These are phyloP conservation scores for Formica aserva DNA, from an alignment of 2,888 invertebrate species.

Conservation along the genomic window DNA sequence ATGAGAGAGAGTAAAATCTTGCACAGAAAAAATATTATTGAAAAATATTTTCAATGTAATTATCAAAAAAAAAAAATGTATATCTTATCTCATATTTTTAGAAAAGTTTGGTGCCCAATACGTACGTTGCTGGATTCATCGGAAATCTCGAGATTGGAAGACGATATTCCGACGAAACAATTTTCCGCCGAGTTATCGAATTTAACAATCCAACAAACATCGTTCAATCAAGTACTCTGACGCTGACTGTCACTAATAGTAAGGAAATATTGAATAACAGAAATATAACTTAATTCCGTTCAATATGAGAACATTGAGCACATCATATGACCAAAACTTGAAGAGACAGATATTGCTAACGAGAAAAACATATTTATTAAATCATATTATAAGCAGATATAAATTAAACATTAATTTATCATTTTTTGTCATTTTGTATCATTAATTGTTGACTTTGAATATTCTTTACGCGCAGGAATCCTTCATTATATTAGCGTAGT, in stretches of 20 bases:
- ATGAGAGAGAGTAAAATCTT: background rate
- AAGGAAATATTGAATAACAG: slow-evolving; percentile 42
- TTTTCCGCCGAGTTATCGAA: slow-evolving; percentile 80
- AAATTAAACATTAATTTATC: background rate
- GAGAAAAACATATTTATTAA: background rate
- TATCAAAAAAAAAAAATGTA: background rate
- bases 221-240: slow-evolving; percentile 78
- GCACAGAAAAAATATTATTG: background rate
- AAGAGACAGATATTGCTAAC: background rate
- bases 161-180: slow-evolving; percentile 79
- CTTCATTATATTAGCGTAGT: slow-evolving; percentile 80
- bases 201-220: slow-evolving; percentile 80
- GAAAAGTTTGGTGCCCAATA: slow-evolving; percentile 51
- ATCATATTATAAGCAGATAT: background rate
- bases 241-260: slow-evolving; percentile 79
- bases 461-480: slow-evolving; percentile 72
- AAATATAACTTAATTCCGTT: background rate
- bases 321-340: background rate
- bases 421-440: background rate
- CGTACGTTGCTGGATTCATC: slow-evolving; percentile 76
- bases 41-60: background rate
- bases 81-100: background rate
- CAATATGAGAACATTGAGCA: background rate
- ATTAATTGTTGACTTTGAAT: slow-evolving; percentile 15
- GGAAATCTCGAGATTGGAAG: slow-evolving; percentile 81